Base-by-base conservation (phyloP, 1,140 invertebrate genomes). In the Zaprionus davidi region DNA sequence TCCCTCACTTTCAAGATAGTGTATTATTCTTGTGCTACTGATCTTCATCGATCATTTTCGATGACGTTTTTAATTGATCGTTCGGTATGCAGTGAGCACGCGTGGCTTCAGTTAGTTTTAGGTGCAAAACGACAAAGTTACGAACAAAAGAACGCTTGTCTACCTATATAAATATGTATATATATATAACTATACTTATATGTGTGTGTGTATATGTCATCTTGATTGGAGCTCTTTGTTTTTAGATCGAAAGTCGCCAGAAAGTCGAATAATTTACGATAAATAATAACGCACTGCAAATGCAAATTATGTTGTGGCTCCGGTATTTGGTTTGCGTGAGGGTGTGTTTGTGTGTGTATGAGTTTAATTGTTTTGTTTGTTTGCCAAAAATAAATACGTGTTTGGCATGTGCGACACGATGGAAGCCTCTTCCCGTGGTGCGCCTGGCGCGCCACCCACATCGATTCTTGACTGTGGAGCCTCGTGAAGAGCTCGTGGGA, bases 321-420 rank as follows among this genome's bases (percentile, higher is more conserved):
- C 41, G 20, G 46, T 51, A 22, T 22, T 22, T 51, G 46, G 46
- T 17, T 5, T 41, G 15, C 4, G 11, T 41, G 5, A 3, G 41
- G 17, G 15, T 46, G 6, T 17, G n/a, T 17, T 1, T 20, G n/a
- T 17, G 41, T 15, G 36, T 44, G 41, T 44, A 3, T n/a, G 70
- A 75, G 75, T 71, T 69, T 82, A 71, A 76, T 82, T 51, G 64
- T 24, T 82, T 83, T 82, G 53, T 82, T 82, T 79, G 62, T 69
- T 76, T 73, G 67, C 59, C 76, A 71, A 76, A 78, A 73, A 49
- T 17, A 53, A 26, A 22, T 64, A 34, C 5, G 26, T 79, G 46
- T 62, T 17, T 13, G 62, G 65, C 81, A 83, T 81, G 81, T 83
- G 28, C 53, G 31, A 34, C 31, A 34, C 31, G 31, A 5, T 13